These are phyloP conservation scores for Epinephelus awoara DNA, from an alignment of 2,797 vertebrate species.

Conservation along the genomic window DNA sequence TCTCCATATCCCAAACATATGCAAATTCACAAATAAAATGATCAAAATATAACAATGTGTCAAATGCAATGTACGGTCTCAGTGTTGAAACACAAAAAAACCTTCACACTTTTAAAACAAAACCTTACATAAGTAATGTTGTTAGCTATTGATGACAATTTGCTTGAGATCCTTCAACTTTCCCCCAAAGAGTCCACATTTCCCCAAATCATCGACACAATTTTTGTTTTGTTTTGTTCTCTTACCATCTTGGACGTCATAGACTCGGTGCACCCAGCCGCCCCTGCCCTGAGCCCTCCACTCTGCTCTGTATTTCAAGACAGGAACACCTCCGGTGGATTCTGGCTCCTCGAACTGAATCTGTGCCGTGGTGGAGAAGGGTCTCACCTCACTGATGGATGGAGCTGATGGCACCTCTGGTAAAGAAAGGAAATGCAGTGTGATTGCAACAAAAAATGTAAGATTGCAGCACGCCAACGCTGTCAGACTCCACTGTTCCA, in stretches of 20 bases:
- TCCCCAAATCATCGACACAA: neutral
- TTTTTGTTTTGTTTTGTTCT: neutral
- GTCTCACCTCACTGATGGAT: constrained; percentile 89
- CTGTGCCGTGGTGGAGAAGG: constrained; percentile 95
- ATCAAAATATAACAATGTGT: neutral
- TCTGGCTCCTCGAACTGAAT: constrained; percentile 94
- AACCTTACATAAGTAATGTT: neutral
- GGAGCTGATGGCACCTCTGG: constrained; percentile 96
- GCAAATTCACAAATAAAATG: no score
- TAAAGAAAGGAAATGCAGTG: constrained; percentile 42
- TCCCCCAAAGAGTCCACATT: neutral
- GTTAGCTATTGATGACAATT: neutral
- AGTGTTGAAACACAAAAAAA: neutral
- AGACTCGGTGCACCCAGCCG: constrained; percentile 87
- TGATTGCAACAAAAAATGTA: constrained; percentile 44
- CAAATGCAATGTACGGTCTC: neutral
- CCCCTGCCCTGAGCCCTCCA: constrained; percentile 88
- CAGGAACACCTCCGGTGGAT: constrained; percentile 93
- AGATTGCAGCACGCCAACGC: constrained; percentile 33
- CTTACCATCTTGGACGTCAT: constrained; percentile 91
- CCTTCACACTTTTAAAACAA: neutral
- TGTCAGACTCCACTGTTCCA: constrained; percentile 36
- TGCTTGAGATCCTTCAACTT: neutral
- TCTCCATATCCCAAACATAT: no score
- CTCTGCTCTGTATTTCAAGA: constrained; percentile 92